Percentiles rank a stretch among this genome's conserved stretches.
These are phyloP conservation scores for Palythoa grandiflora DNA, from an alignment of 92 coral and sea anemone genomes.

Conservation along the genomic window DNA sequence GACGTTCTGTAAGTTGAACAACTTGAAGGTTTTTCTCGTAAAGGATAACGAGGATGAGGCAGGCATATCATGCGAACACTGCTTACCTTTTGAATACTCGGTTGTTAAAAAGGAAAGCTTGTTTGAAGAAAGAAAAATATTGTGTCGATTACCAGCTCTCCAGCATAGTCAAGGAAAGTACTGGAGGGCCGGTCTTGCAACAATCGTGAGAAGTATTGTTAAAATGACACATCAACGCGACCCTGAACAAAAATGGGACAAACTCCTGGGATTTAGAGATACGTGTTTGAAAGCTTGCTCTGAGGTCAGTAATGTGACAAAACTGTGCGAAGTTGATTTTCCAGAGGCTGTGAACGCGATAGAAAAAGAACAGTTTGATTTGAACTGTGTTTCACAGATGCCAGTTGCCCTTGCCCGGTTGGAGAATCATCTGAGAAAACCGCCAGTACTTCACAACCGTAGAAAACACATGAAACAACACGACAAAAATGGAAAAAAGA, in stretches of 20 bases:
- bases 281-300: conserved; percentile 38
- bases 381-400: conserved; percentile 12
- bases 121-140: not conserved
- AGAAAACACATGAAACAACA: conserved; percentile 32
- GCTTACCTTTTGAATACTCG: conserved; percentile 7
- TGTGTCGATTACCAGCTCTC: conserved; percentile 36
- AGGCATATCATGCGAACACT: not conserved
- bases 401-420: conserved; percentile 36
- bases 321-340: conserved; percentile 38
- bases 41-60: not conserved
- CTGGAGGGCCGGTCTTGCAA: conserved; percentile 42
- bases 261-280: conserved; percentile 38
- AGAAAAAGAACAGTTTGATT: conserved; percentile 24
- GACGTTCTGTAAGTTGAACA: conserved; percentile 14
- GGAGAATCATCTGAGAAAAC: conserved; percentile 31
- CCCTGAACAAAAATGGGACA: conserved; percentile 11
- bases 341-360: conserved; percentile 23
- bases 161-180: conserved; percentile 10
- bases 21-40: not conserved
- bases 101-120: conserved; percentile 16
- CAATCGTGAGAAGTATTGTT: conserved; percentile 26
- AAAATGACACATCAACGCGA: conserved; percentile 9
- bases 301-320: conserved; percentile 25
- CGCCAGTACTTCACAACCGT: conserved; percentile 38
- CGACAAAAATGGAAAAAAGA: not conserved